Percentiles rank a stretch among this genome's conserved stretches.
Evolutionary conservation across 2,113 vertebrate species (phyloP).

Genomic region (Albula glossodonta): DNA sequence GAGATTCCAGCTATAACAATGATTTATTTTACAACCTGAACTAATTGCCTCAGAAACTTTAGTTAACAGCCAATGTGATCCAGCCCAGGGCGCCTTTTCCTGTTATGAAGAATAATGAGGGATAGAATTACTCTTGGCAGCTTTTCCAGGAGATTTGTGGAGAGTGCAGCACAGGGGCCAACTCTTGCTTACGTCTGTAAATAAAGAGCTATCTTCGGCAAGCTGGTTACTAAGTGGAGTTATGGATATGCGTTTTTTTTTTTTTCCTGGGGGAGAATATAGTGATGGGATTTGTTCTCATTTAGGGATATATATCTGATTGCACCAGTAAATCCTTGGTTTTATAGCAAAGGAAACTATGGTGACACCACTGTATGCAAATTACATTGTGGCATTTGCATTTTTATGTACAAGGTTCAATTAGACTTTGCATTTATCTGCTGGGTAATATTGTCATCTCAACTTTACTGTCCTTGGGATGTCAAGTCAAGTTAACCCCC

Average conservation of each 20-base stretch:
- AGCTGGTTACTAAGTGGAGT: conserved; percentile 13
- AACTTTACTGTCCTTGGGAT: conserved; percentile 38
- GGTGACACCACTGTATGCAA: conserved; percentile 16
- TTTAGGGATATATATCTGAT: conserved; percentile 52
- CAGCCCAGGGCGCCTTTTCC: conserved; percentile 57
- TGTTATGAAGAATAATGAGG: conserved; percentile 68
- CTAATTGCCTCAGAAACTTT: conserved; percentile 70
- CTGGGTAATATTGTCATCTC: conserved; percentile 37
- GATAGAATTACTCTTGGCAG: conserved; percentile 55
- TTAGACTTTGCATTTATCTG: conserved; percentile 38
- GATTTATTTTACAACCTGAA: conserved; percentile 70
- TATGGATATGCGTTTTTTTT: conserved; percentile 11
- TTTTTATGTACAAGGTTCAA: conserved; percentile 39
- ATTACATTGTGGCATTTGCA: conserved; percentile 40
- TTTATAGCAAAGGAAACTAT: conserved; percentile 36
- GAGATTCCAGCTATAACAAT: conserved; percentile 59
- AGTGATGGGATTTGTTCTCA: conserved; percentile 52
- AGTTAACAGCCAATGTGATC: conserved; percentile 69
- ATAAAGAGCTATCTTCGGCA: conserved; percentile 15
- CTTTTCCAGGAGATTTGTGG: conserved; percentile 42
- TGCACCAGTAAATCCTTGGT: conserved; percentile 24
- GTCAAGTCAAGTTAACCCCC: conserved; percentile 43
- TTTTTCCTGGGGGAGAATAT: conserved; percentile 37
- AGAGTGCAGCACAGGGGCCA: conserved; percentile 40
- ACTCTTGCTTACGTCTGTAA: conserved; percentile 16